Evolutionary conservation across 2,113 vertebrate species (phyloP).

Genomic region (Numida meleagris): DNA sequence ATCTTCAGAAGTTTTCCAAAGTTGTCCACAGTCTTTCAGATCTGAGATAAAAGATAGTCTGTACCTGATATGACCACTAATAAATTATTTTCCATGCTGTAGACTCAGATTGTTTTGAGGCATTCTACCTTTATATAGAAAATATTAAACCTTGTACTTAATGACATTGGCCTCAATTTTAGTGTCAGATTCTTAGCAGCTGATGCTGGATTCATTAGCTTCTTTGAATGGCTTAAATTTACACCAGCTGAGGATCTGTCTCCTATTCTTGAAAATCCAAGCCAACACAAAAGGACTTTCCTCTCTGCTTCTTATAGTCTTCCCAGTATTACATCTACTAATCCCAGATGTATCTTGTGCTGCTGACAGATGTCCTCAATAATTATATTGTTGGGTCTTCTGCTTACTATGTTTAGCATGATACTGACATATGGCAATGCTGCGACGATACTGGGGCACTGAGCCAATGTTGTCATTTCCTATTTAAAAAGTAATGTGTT

Average conservation of each 20-base stretch:
- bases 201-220: constrained; percentile 6
- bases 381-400: constrained; percentile 74
- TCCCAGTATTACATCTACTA: constrained; percentile 67
- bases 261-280: constrained; percentile 46
- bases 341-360: constrained; percentile 71
- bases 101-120: background rate
- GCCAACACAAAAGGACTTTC: constrained; percentile 54
- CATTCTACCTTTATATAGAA: background rate
- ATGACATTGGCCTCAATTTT: background rate
- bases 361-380: constrained; percentile 75
- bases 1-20: background rate
- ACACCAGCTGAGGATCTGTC: constrained; percentile 33
- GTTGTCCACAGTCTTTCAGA: background rate
- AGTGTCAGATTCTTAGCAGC: background rate
- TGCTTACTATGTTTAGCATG: constrained; percentile 69
- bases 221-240: constrained; percentile 35
- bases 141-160: background rate
- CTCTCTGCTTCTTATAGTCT: constrained; percentile 41
- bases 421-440: constrained; percentile 70
- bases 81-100: background rate
- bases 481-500: constrained; percentile 74
- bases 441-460: constrained; percentile 10
- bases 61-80: constrained; percentile 6
- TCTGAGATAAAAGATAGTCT: constrained; percentile 29
- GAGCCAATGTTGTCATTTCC: constrained; percentile 74